Evolutionary conservation across 2,888 invertebrate genomes (phyloP), one percentile per base, ranked within the genome.

Genomic region (Drosophila paranaensis): DNA sequence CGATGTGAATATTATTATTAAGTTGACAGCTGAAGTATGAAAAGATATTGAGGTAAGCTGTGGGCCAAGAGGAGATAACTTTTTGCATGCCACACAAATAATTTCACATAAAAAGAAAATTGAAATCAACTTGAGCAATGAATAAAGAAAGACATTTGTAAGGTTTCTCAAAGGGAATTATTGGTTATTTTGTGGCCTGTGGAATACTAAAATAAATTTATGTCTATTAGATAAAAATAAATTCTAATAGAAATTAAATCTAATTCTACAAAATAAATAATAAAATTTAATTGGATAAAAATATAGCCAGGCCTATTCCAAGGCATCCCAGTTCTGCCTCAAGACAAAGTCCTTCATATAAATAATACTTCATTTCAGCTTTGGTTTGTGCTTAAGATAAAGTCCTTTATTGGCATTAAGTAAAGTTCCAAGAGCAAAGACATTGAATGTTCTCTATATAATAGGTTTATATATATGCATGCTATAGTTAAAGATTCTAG

Each of bases 381-480:
- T 43, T 6, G 39, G 40, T 54, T 51, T 2, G 77, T 79, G 73
- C 60, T 64, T 72, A 64, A 67, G 84, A 88, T 84, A 84, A 84
- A 84, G 89, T 84, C 84, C 87, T 84, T 84, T 84, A 84, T 84
- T 84, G 77, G 81, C 77, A 61, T 69, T 43, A 74, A 78, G 71
- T 65, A 66, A 75, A 74, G 72, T 80, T 72, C 56, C 55, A 71
- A 68, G 62, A 70, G 68, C 63, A 61, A 56, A 67, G 45, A 70
- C 69, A 71, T 54, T 27, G 60, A 51, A 50, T 35, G 54, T 57
- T 63, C 68, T 3, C 33, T 50, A 27, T 20, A n/a, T 46, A 42
- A 35, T 20, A 20, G 20, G 2, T 20, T 20, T 20, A 20, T 20
- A 20, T 20, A 20, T 56, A 69, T 56, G 54, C 27, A 46, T 51